These are phyloP conservation scores for Nezara viridula DNA, from an alignment of 2,888 invertebrate species.

Conservation along the genomic window DNA sequence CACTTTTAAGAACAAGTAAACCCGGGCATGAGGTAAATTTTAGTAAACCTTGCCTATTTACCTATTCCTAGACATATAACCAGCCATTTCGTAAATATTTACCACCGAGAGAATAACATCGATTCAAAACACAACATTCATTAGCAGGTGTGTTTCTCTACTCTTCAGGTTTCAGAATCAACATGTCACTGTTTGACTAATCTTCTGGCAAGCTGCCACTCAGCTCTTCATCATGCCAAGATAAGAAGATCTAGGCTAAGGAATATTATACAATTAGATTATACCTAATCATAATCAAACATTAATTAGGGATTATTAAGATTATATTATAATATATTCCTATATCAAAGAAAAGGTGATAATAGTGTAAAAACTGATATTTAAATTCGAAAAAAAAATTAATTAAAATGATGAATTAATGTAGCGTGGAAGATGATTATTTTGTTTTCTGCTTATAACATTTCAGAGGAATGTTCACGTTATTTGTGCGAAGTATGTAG, in stretches of 20 bases:
- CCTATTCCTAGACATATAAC: not conserved
- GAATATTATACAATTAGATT: too few relatives aligned
- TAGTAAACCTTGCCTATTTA: not conserved
- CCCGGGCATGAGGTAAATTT: not conserved
- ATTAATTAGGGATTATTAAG: too few relatives aligned
- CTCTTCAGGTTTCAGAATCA: not conserved
- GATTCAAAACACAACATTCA: not conserved
- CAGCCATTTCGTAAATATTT: not conserved
- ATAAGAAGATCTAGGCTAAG: not conserved
- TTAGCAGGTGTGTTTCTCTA: slow-evolving; percentile 22
- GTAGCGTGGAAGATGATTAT: too few relatives aligned
- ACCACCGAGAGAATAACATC: not conserved
- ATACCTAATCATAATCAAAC: too few relatives aligned
- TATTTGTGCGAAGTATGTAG: too few relatives aligned
- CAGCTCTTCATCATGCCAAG: not conserved
- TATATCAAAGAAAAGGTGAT: too few relatives aligned
- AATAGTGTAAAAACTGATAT: too few relatives aligned
- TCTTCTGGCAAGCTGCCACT: not conserved
- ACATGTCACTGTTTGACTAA: slow-evolving; percentile 13
- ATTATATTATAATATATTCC: too few relatives aligned
- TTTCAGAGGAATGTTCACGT: too few relatives aligned
- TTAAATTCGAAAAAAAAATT: too few relatives aligned
- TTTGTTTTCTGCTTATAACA: too few relatives aligned
- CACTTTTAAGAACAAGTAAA: not conserved
- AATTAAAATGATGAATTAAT: too few relatives aligned